A percentile compares a stretch with the other conserved stretches of the same genome.
These are phyloP conservation scores for Xylocopa sonorina DNA, from an alignment of 1,140 invertebrate genomes.

Conservation along the genomic window DNA sequence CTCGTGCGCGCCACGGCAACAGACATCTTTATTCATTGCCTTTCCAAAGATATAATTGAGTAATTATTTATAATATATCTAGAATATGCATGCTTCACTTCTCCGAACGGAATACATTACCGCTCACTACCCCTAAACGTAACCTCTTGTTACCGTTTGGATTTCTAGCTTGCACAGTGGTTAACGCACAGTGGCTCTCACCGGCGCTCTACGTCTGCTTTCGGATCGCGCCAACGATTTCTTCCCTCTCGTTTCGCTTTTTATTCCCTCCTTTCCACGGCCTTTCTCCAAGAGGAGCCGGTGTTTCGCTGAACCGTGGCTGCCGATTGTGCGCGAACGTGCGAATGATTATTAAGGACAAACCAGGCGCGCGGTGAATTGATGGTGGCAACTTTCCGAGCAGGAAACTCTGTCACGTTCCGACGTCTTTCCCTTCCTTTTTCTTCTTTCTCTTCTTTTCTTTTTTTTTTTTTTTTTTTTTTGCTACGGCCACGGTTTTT, in stretches of 20 bases:
- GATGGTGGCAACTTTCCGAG: neutral
- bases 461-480: too few species aligned
- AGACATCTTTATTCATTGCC: slow-evolving; percentile 82
- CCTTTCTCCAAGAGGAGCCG: neutral
- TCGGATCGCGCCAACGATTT: slow-evolving; percentile 9
- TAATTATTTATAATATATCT: slow-evolving; percentile 83
- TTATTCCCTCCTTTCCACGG: neutral
- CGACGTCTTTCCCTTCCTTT: neutral
- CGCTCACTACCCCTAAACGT: slow-evolving; percentile 80
- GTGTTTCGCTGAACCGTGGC: neutral
- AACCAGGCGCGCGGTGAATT: neutral
- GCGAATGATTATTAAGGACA: neutral
- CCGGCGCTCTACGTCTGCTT: slow-evolving; percentile 1
- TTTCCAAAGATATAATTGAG: slow-evolving; percentile 83
- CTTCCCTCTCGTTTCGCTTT: neutral
- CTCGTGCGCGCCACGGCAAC: slow-evolving; percentile 69
- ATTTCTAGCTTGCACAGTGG: slow-evolving; percentile 72
- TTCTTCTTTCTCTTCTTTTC: too few species aligned
- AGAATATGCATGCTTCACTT: slow-evolving; percentile 83
- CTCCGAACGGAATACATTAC: slow-evolving; percentile 79
- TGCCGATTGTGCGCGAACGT: neutral
- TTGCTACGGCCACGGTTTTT: too few species aligned
- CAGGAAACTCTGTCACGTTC: too few species aligned
- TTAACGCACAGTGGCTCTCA: slow-evolving; percentile 66
- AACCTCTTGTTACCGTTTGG: slow-evolving; percentile 78